These are phyloP conservation scores for Chaenodraco wilsoni DNA, from an alignment of 2,797 vertebrate species.

Conservation along the genomic window DNA sequence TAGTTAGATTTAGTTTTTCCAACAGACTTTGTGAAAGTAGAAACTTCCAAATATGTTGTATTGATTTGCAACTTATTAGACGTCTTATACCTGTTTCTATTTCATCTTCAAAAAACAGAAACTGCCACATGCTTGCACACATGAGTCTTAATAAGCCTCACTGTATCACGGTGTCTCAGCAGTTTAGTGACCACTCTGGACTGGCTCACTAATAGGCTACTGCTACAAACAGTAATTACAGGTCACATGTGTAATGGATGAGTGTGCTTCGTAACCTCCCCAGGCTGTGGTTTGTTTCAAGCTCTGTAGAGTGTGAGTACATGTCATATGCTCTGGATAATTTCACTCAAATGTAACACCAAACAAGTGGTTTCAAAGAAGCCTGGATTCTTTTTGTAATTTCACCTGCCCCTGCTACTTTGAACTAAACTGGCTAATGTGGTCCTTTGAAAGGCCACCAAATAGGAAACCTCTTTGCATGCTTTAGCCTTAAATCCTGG, in stretches of 20 bases:
- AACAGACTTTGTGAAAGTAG: constrained; percentile 64
- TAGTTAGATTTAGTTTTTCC: constrained; percentile 68
- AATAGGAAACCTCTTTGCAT: constrained; percentile 88
- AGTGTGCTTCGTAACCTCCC: constrained; percentile 60
- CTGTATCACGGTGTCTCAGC: constrained; percentile 77
- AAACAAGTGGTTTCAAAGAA: constrained; percentile 25
- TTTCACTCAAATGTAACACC: neutral
- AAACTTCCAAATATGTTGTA: constrained; percentile 13
- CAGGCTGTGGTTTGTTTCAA: constrained; percentile 54
- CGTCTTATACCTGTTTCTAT: constrained; percentile 26
- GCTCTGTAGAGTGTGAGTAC: constrained; percentile 20
- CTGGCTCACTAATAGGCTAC: constrained; percentile 54
- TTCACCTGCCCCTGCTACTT: constrained; percentile 83
- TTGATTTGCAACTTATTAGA: constrained; percentile 52
- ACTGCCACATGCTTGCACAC: constrained; percentile 21
- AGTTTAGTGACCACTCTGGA: constrained; percentile 67
- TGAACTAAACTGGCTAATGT: constrained; percentile 85
- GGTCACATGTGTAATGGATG: constrained; percentile 62
- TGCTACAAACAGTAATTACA: constrained; percentile 76
- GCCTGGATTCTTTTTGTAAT: constrained; percentile 25
- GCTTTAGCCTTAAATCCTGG: constrained; percentile 88
- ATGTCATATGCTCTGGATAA: constrained; percentile 5
- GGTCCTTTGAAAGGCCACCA: constrained; percentile 82
- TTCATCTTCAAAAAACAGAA: constrained; percentile 17
- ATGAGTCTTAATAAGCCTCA: constrained; percentile 48